phyloP scores from a whole-genome alignment of 2,113 vertebrate species.

The Chamaea fasciata region DNA sequence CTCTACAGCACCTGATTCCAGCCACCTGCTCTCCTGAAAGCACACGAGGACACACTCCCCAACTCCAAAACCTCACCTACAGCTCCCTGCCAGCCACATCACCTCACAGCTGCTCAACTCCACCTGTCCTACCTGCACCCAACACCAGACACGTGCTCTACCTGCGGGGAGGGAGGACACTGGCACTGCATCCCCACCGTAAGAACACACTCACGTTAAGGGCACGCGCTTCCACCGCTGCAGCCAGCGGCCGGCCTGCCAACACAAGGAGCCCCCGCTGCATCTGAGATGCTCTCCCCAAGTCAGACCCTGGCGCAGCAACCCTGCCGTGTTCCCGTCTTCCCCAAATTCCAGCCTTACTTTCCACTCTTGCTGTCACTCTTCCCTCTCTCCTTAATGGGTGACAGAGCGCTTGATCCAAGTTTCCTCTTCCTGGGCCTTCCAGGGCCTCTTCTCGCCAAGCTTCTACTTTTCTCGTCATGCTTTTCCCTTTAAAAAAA shows the following conservation, averaged over 20 bases:
- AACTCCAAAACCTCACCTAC: not conserved
- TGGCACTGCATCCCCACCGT: not conserved
- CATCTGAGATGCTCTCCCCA: conserved; percentile 1
- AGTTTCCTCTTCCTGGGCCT: conserved; percentile 95
- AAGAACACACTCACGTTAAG: not conserved
- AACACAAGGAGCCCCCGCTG: not conserved
- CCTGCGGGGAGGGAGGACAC: not conserved
- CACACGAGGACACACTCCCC: accelerated
- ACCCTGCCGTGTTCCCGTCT: conserved; percentile 22
- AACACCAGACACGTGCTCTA: not conserved
- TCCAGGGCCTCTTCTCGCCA: conserved; percentile 89
- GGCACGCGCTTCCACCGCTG: not conserved
- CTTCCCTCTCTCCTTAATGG: conserved; percentile 83
- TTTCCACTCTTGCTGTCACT: conserved; percentile 86
- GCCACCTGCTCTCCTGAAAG: not conserved
- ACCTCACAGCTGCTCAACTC: not conserved
- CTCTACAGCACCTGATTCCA: not conserved
- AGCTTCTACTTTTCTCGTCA: conserved; percentile 90
- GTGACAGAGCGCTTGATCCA: conserved; percentile 76
- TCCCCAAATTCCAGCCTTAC: conserved; percentile 81
- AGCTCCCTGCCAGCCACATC: not conserved
- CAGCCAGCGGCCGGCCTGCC: not conserved
- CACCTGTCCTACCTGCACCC: not conserved
- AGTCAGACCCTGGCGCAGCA: not conserved
- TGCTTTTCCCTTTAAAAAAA: conserved; percentile 86